Base-by-base conservation (phyloP, 1,140 invertebrate species). In the Limonius californicus region DNA sequence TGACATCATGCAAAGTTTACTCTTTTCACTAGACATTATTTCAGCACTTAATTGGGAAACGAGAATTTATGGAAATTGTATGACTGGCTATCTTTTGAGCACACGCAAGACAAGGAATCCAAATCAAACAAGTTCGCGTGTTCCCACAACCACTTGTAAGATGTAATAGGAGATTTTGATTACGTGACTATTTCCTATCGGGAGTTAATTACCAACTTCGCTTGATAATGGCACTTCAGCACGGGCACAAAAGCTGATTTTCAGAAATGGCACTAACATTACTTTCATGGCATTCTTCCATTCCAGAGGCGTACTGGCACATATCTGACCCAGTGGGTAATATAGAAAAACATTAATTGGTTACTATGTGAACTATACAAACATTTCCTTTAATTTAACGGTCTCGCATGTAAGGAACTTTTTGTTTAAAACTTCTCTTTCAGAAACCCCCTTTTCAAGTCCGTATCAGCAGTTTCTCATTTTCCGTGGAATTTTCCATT, bases 231-330 rank as follows among this genome's bases (percentile, higher is more conserved):
- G 27, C 47, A 50, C 14, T 23, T 59, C 50, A 39, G 20, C 21
- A 54, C 19, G 23, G 23, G 23, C 23, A 20, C 35, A 12, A 27
- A 11, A 56, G 45, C 12, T 58, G 21, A 45, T 12, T 7, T 21
- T 9, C 7, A 20, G 14, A 19, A 27, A 59, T 59, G 21, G n/a
- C 16, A 53, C 27, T 16, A 12, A 50, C 4, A n/a, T 47, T 50
- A 59, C 54, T n/a, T 8, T 19, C 21, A 59, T 47, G 45, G 45
- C 54, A 55, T 30, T 30, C 15, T n/a, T n/a, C n/a, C n/a, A n/a
- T n/a, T n/a, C n/a, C n/a, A n/a, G n/a, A n/a, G n/a, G n/a, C n/a
- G n/a, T n/a, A n/a, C n/a, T n/a, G n/a, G n/a, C n/a, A n/a, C n/a
- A n/a, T n/a, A n/a, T n/a, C n/a, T n/a, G n/a, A n/a, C n/a, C n/a